Conservation (phyloP, 2,888 invertebrate genomes). For the Tiliacea aurago region DNA sequence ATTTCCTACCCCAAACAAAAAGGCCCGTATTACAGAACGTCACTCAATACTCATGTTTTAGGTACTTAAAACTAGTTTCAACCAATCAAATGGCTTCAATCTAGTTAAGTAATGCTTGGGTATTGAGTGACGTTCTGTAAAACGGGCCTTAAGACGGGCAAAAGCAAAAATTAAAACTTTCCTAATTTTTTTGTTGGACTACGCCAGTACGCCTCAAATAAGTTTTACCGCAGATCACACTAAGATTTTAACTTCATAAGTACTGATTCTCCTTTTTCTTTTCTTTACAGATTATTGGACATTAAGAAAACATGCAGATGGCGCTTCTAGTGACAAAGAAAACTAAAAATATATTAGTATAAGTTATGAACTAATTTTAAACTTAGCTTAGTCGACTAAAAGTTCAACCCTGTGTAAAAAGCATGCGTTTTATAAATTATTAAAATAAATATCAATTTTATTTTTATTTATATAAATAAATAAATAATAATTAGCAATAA, state of each 20-base stretch:
- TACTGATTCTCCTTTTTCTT: conserved; percentile 62
- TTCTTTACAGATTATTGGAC: conserved; percentile 90
- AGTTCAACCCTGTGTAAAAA: conserved; percentile 64
- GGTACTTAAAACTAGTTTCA: too few species aligned
- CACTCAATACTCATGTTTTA: too few species aligned
- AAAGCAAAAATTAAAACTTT: too few species aligned
- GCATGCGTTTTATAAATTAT: conserved; percentile 65
- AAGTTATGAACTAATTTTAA: conserved; percentile 43
- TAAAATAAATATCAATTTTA: conserved; percentile 64
- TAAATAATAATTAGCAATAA: conserved; percentile 49
- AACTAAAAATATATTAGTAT: conserved; percentile 73
- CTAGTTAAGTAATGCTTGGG: too few species aligned
- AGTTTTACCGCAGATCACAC: not conserved
- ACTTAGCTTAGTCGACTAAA: conserved; percentile 54
- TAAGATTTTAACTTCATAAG: not conserved
- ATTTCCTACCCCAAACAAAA: too few species aligned
- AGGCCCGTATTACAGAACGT: too few species aligned
- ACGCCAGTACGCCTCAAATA: too few species aligned
- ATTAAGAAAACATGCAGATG: conserved; percentile 85
- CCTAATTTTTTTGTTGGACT: too few species aligned
- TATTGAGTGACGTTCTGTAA: too few species aligned
- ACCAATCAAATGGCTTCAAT: too few species aligned
- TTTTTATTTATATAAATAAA: conserved; percentile 70
- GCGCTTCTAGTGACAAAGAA: conserved; percentile 86
- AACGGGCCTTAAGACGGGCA: too few species aligned